Base-by-base conservation (phyloP, 1,140 invertebrate genomes). In the Rhynchophorus ferrugineus region DNA sequence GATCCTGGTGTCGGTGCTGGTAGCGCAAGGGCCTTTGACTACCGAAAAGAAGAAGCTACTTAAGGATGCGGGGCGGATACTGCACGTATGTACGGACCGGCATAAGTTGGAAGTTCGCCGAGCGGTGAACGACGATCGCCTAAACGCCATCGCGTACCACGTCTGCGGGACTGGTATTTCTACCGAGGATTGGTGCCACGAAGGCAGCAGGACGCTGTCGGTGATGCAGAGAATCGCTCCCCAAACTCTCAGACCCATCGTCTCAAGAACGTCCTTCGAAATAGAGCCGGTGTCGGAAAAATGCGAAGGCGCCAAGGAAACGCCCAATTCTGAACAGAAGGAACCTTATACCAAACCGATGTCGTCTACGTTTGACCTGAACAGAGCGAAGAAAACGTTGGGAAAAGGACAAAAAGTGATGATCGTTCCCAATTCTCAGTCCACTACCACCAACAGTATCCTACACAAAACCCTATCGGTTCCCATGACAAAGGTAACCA, bases 101-200 rank as follows among this genome's bases (percentile, higher is more conserved):
- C 90, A 95, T 71, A 82, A 86, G 60, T 89, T 90, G 51, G 92
- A 95, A 77, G 80, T 93, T 61, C 75, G 91, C 53, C 78, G 91
- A 66, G 91, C 88, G 55, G 83, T 88, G 44, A 95, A 92, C 74
- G 91, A 95, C 74, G 90, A 95, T 69, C 82, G 87, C 67, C 73
- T 95, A 38, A 78, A 83, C 60, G 87, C 85, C 37, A 89, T 95
- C 70, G 88, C 91, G 59, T 83, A 90, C 66, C 82, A 85, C 63
- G 77, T 91, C 64, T 79, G 79, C 67, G 89, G 88, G 11, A 80
- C 85, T 46, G 87, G 39, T 13, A 52, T 88, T 66, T 85, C 82
- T 54, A 78, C 78, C 37, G 79, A 84, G 60, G 87, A 88, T 71
- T 94, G 91, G 91, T 78, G 83, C 50, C 80, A 86, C 51, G 91